Conservation (phyloP, 2,888 invertebrate species). For the Biston betularia region DNA sequence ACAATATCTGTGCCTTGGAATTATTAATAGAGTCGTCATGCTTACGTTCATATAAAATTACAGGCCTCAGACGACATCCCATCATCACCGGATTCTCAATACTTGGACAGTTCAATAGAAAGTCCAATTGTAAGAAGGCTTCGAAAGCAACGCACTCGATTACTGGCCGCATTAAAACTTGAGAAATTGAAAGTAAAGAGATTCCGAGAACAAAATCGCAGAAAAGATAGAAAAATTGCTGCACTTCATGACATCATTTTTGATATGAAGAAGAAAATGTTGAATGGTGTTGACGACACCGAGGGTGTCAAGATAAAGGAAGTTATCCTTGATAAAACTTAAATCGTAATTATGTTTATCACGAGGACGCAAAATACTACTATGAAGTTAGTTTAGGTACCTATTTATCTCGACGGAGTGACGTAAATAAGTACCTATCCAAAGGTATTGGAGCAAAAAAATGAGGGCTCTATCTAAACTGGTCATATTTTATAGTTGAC, state of each 20-base stretch:
- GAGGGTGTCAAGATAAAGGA: conserved; percentile 7
- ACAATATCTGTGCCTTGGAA: too few species aligned
- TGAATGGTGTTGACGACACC: conserved; percentile 7
- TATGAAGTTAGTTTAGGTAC: too few species aligned
- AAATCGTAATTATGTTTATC: too few species aligned
- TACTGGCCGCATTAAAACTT: conserved; percentile 21
- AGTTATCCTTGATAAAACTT: conserved; percentile 6
- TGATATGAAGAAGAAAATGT: conserved; percentile 23
- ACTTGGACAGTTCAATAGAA: neutral
- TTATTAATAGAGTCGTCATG: neutral
- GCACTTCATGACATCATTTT: conserved; percentile 20
- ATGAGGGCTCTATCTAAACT: too few species aligned
- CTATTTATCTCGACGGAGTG: too few species aligned
- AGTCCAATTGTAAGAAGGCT: conserved; percentile 11
- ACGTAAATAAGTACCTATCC: too few species aligned
- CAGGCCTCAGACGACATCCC: conserved; percentile 11
- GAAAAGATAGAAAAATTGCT: conserved; percentile 24
- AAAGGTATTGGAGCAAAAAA: too few species aligned
- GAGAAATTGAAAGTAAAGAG: conserved; percentile 29
- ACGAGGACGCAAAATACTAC: too few species aligned
- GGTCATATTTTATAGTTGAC: too few species aligned
- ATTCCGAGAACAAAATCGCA: conserved; percentile 28
- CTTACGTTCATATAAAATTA: neutral
- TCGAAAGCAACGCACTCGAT: conserved; percentile 16
- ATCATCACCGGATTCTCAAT: conserved; percentile 5